phyloP scores from a whole-genome alignment of 2,113 vertebrate species.

The Podarcis muralis region DNA sequence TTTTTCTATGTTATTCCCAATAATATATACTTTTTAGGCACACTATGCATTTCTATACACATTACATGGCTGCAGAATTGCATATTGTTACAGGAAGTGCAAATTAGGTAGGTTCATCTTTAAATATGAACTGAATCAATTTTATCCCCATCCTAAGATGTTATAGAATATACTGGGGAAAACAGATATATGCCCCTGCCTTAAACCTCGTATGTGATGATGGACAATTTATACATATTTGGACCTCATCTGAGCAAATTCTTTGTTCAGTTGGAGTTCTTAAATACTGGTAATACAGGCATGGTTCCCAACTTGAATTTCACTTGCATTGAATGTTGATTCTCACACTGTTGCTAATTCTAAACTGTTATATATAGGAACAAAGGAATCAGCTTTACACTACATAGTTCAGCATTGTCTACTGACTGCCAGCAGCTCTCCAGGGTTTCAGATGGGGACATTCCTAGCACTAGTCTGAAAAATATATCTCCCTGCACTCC shows the following conservation, averaged over 20 bases:
- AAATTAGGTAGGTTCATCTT: too few relatives aligned
- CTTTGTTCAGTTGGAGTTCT: not conserved
- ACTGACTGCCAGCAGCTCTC: too few relatives aligned
- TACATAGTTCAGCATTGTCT: too few relatives aligned
- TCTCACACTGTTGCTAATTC: not conserved
- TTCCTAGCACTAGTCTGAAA: not conserved
- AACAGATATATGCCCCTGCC: not conserved
- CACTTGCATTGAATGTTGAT: not conserved
- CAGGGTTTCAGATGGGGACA: too few relatives aligned
- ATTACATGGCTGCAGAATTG: too few relatives aligned
- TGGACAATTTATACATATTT: not conserved
- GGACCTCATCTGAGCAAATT: accelerated
- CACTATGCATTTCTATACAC: too few relatives aligned
- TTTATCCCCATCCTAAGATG: too few relatives aligned
- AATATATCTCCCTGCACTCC: not conserved
- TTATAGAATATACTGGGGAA: not conserved
- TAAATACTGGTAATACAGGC: not conserved
- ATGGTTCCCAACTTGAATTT: not conserved
- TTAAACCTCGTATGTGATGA: not conserved
- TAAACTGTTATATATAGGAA: not conserved
- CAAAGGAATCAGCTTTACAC: too few relatives aligned
- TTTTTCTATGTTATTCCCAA: too few relatives aligned
- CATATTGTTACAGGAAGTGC: too few relatives aligned
- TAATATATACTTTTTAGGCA: too few relatives aligned
- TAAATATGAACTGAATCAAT: too few relatives aligned